Evolutionary conservation across 1,140 invertebrate genomes (phyloP), one percentile per base, ranked within the genome.

Genomic region (Zaprionus ghesquierei): DNA sequence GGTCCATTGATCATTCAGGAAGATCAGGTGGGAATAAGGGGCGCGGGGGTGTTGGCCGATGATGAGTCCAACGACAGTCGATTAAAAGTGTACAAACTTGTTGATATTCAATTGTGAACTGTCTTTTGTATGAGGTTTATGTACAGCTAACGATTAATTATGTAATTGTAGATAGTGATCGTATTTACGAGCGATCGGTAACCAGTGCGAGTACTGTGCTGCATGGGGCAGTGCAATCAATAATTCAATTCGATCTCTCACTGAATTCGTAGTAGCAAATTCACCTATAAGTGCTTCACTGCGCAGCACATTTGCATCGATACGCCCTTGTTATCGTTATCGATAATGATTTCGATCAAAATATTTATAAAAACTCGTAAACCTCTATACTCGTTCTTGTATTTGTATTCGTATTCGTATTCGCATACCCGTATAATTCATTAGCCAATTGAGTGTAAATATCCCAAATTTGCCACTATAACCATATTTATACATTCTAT

Each of bases 401-500:
- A 56, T 35, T 54, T 20, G 41, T 46, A 46, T 46, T 46, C 41
- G 41, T 22, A 50, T 25, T 22, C 41, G 41, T 46, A 46, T 15
- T 51, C 25, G 9, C 51, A 27, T 60, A 71, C 22, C 20, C 51
- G 54, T 65, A 58, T 71, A 58, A 55, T 69, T 27, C 50, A 55
- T 38, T 46, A 44, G 68, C 60, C 59, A 79, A 66, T 66, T 69
- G 59, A 62, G 63, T 84, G 80, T 84, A 85, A 50, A 84, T 84
- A 84, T 66, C 41, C 22, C 6, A 51, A 51, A 25, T 25, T 51
- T 27, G 12, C 20, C 23, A 18, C 12, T 12, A 27, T n/a, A 51
- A n/a, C n/a, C n/a, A n/a, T n/a, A n/a, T n/a, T n/a, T n/a, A n/a
- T n/a, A n/a, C n/a, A n/a, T n/a, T n/a, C n/a, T 51, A 25, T 51